Evolutionary conservation across 2,113 vertebrate species (phyloP).

Genomic region (Bufo gargarizans): DNA sequence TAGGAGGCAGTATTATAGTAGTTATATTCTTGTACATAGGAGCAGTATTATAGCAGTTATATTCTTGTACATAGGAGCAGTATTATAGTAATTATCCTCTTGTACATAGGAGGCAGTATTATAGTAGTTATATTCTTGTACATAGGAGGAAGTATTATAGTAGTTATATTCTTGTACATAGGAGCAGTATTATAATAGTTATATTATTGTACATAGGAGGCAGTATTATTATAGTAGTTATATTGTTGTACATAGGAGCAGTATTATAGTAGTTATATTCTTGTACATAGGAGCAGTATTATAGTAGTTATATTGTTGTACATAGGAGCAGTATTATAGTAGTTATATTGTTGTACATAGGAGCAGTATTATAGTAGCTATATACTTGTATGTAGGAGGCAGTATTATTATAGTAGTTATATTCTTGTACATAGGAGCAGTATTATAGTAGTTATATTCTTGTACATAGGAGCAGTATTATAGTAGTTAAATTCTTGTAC

Average conservation of each 20-base stretch:
- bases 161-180: not conserved
- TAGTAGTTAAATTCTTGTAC: conserved; percentile 3
- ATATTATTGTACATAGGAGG: not conserved
- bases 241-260: not conserved
- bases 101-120: not conserved
- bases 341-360: not conserved
- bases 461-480: not conserved
- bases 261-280: conserved; percentile 8
- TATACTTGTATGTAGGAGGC: not conserved
- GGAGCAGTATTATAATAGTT: conserved; percentile 7
- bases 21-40: not conserved
- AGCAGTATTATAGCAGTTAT: conserved; percentile 6
- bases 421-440: not conserved
- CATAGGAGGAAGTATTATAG: not conserved
- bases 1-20: not conserved
- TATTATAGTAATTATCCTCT: not conserved
- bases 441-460: conserved; percentile 6
- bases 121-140: conserved; percentile 3
- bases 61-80: not conserved
- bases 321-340: not conserved
- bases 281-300: not conserved
- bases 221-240: not conserved
- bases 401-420: conserved; percentile 15
- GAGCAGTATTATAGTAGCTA: conserved; percentile 1
- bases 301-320: conserved; percentile 1